Conservation (phyloP, 2,797 vertebrate genomes). For the Aulostomus chinensis region DNA sequence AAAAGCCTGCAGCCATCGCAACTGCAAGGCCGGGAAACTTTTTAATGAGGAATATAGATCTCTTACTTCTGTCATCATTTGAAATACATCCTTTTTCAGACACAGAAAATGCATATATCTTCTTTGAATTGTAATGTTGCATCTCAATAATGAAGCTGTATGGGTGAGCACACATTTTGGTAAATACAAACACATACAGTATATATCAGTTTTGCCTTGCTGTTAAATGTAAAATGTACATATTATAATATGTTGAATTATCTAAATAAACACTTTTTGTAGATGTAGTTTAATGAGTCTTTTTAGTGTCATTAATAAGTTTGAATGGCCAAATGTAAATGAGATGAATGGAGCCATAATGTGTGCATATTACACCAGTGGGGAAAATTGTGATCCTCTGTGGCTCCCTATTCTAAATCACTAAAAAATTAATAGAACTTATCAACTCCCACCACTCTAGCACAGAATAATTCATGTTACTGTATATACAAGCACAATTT, state of each 20-base stretch:
- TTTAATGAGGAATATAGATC: conserved; percentile 39
- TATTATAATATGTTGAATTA: conserved; percentile 55
- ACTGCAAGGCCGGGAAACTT: conserved; percentile 29
- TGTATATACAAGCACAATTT: conserved; percentile 46
- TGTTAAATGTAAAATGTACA: conserved; percentile 75
- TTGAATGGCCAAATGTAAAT: conserved; percentile 38
- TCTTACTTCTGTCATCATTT: conserved; percentile 45
- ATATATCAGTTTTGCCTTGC: conserved; percentile 21
- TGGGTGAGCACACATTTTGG: neutral
- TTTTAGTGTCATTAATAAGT: conserved; percentile 48
- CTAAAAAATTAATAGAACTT: conserved; percentile 65
- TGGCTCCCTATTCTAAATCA: conserved; percentile 37
- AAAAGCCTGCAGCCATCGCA: conserved; percentile 21
- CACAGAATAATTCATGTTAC: conserved; percentile 59
- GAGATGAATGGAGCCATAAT: conserved; percentile 49
- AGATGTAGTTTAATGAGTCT: conserved; percentile 44
- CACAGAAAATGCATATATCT: conserved; percentile 36
- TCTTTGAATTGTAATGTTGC: conserved; percentile 56
- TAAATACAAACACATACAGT: neutral
- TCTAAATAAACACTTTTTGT: conserved; percentile 59
- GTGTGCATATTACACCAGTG: conserved; percentile 24
- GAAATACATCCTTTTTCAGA: conserved; percentile 33
- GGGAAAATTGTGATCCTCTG: conserved; percentile 28
- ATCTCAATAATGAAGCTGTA: conserved; percentile 36
- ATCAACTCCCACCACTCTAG: conserved; percentile 37